Conservation (phyloP, 2,888 invertebrate species). For the Cosmorhoe ocellata region DNA sequence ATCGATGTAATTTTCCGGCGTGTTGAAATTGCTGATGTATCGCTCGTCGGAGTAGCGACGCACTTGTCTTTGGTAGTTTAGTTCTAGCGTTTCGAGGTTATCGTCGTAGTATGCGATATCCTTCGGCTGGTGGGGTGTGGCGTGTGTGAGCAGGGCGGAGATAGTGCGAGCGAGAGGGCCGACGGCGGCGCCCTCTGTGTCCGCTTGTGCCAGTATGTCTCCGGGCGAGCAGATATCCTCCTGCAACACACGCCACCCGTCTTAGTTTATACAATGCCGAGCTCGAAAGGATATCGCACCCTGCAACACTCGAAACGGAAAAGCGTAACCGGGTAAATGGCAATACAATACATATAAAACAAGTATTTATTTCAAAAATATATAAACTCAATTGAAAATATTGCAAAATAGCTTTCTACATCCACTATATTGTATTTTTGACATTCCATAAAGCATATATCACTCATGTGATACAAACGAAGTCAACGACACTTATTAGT, state of each 20-base stretch:
- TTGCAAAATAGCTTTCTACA: too few relatives aligned
- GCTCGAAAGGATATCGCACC: constrained; percentile 68
- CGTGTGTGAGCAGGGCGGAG: constrained; percentile 65
- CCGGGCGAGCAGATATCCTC: constrained; percentile 85
- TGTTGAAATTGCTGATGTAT: constrained; percentile 62
- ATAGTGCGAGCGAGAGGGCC: constrained; percentile 62
- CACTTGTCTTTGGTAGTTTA: constrained; percentile 57
- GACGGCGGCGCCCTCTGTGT: constrained; percentile 44
- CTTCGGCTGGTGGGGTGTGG: constrained; percentile 71
- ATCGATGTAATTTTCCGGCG: constrained; percentile 60
- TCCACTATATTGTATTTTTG: too few relatives aligned
- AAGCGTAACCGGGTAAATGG: constrained; percentile 28
- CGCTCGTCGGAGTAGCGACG: constrained; percentile 64
- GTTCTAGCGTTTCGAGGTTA: constrained; percentile 53
- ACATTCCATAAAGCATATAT: too few relatives aligned
- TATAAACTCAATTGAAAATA: too few relatives aligned
- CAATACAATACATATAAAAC: too few relatives aligned
- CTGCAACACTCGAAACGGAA: constrained; percentile 64
- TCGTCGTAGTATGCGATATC: constrained; percentile 58
- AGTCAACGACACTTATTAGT: too few relatives aligned
- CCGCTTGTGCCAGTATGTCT: constrained; percentile 67
- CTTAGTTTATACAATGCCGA: constrained; percentile 58
- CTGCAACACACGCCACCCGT: constrained; percentile 85
- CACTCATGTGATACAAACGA: too few relatives aligned
- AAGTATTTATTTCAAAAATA: too few relatives aligned